These are phyloP conservation scores for Taxidea taxus DNA, from an alignment of 2,113 vertebrate species.

Conservation along the genomic window DNA sequence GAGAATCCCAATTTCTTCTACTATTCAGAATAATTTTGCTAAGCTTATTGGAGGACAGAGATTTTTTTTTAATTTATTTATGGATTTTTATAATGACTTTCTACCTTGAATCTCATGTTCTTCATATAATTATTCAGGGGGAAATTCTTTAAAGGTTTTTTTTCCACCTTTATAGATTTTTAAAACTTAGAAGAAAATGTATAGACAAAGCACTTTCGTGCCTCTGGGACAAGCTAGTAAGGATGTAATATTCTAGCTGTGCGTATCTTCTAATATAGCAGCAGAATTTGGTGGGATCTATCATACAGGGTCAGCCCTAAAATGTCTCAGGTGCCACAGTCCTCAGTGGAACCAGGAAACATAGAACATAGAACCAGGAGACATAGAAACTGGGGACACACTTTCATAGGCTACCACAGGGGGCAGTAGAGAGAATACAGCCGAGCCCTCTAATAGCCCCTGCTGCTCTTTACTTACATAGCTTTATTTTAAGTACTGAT, in stretches of 20 bases:
- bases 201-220: background rate
- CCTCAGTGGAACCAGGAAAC: background rate
- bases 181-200: background rate
- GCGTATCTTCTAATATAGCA: background rate
- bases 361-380: background rate
- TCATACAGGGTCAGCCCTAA: rapidly evolving
- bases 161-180: background rate
- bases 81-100: background rate
- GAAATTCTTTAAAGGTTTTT: background rate
- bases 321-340: background rate
- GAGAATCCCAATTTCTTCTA: background rate
- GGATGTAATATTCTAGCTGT: background rate
- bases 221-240: background rate
- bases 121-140: background rate
- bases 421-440: background rate
- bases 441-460: background rate
- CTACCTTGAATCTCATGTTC: background rate
- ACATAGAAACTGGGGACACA: background rate
- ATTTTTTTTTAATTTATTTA: background rate
- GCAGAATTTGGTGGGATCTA: background rate
- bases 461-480: background rate
- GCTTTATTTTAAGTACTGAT: background rate
- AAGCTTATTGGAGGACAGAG: background rate
- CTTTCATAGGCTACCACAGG: background rate
- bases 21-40: background rate